Evolutionary conservation across 2,888 invertebrate genomes (phyloP).

Genomic region (Clepsis dumicolana): DNA sequence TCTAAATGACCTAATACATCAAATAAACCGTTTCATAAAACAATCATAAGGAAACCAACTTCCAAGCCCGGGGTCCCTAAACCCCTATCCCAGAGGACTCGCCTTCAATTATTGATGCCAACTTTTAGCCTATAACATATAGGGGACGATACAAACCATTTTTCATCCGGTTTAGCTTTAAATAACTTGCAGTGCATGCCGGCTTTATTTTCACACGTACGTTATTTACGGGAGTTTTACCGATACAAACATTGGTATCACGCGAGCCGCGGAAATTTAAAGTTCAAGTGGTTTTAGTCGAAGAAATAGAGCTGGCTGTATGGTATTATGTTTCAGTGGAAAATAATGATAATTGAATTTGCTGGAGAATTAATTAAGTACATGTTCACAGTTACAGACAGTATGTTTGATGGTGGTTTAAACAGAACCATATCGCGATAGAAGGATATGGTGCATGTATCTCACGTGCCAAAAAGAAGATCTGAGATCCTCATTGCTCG

Average conservation of each 20-base stretch:
- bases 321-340: not conserved
- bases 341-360: not conserved
- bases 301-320: not conserved
- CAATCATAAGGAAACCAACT: conserved; percentile 39
- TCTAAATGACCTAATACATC: not conserved
- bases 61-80: conserved; percentile 59
- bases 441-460: too few relatives aligned
- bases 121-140: conserved; percentile 84
- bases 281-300: not conserved
- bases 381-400: not conserved
- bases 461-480: too few relatives aligned
- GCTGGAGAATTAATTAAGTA: not conserved
- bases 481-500: too few relatives aligned
- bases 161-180: conserved; percentile 74
- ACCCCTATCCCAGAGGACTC: conserved; percentile 73
- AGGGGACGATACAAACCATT: conserved; percentile 71
- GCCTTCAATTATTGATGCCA: conserved; percentile 84
- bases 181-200: conserved; percentile 59
- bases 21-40: conserved; percentile 6
- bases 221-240: conserved; percentile 49
- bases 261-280: conserved; percentile 1
- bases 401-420: not conserved
- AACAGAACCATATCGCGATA: too few relatives aligned
- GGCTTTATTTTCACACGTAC: conserved; percentile 40
- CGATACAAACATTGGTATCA: not conserved